Percentiles rank a stretch among this genome's conserved stretches.
These are phyloP conservation scores for Catostylus mosaicus DNA, from an alignment of 30 jellyfish, hydroid and myxozoan genomes.

Conservation along the genomic window DNA sequence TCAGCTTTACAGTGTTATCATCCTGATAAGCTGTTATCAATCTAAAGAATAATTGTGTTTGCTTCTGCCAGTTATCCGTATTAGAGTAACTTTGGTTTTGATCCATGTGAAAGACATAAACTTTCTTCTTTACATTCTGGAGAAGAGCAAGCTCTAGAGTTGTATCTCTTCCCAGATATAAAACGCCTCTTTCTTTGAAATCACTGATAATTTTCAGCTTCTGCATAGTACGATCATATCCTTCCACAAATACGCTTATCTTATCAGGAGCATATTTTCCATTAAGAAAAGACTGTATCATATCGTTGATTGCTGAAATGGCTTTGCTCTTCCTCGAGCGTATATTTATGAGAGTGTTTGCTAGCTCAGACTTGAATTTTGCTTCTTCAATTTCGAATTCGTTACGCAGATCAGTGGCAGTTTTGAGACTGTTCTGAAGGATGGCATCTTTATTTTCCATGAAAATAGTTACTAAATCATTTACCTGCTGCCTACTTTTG, in stretches of 20 bases:
- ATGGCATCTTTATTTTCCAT: conserved; percentile 4
- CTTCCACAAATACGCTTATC: not conserved
- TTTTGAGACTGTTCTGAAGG: not conserved
- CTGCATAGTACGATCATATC: conserved; percentile 4
- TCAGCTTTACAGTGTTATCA: conserved; percentile 18
- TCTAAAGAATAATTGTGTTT: conserved; percentile 42
- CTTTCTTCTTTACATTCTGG: conserved; percentile 35
- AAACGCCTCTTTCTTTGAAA: conserved; percentile 18
- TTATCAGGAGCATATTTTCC: conserved; percentile 33
- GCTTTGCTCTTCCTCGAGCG: conserved; percentile 37
- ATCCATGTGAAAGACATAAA: conserved; percentile 29
- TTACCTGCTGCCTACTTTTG: conserved; percentile 32
- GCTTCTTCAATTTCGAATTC: conserved; percentile 47
- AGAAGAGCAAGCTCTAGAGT: conserved; percentile 59
- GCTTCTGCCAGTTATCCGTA: conserved; percentile 37
- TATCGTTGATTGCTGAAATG: conserved; percentile 15
- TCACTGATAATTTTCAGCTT: conserved; percentile 33
- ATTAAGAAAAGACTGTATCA: not conserved
- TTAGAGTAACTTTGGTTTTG: not conserved
- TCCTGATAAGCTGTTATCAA: conserved; percentile 14
- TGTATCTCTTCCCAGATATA: conserved; percentile 32
- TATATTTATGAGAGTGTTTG: conserved; percentile 26
- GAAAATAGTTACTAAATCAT: conserved; percentile 34
- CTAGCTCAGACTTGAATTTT: conserved; percentile 30
- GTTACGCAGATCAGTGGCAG: conserved; percentile 47